Percentiles rank a stretch among this genome's conserved stretches.
Conservation (phyloP, 2,888 invertebrate species). For the Megaustenia siamemsis region DNA sequence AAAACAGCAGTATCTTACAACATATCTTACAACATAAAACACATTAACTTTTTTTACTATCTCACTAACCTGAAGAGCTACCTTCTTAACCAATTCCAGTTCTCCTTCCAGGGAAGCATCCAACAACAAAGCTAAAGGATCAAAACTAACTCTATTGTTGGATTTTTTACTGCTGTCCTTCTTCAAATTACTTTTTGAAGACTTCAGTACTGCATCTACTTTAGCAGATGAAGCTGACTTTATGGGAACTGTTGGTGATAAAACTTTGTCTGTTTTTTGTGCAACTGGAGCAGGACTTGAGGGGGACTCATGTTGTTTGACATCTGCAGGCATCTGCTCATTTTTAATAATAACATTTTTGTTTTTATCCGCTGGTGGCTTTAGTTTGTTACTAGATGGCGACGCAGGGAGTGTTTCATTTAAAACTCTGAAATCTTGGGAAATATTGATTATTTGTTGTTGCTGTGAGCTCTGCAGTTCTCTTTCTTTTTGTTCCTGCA, state of each 20-base stretch:
- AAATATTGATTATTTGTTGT: slow-evolving; percentile 1
- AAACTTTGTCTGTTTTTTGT: not conserved
- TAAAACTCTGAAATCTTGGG: slow-evolving; percentile 32
- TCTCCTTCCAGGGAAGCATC: slow-evolving; percentile 99
- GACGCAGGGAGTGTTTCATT: slow-evolving; percentile 11
- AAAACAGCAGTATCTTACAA: too few species aligned
- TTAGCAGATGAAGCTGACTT: slow-evolving; percentile 3
- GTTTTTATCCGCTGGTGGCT: not conserved
- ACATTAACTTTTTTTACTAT: too few species aligned
- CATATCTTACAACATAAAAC: too few species aligned
- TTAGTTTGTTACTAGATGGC: not conserved
- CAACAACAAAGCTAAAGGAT: slow-evolving; percentile 95
- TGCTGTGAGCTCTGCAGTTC: slow-evolving; percentile 13
- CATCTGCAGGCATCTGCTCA: slow-evolving; percentile 6
- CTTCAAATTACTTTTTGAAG: slow-evolving; percentile 82
- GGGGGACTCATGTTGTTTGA: slow-evolving; percentile 8
- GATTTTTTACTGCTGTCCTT: slow-evolving; percentile 74
- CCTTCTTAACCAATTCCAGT: slow-evolving; percentile 96
- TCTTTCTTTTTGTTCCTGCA: slow-evolving; percentile 49
- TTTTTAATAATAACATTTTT: not conserved
- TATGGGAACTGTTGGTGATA: slow-evolving; percentile 45
- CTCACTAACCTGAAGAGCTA: slow-evolving; percentile 85
- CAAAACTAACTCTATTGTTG: slow-evolving; percentile 90
- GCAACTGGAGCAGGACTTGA: not conserved
- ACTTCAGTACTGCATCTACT: slow-evolving; percentile 58